Evolutionary conservation across 2,113 vertebrate genomes (phyloP), one percentile per base, ranked within the genome.

Genomic region (Bubo blakistoni): DNA sequence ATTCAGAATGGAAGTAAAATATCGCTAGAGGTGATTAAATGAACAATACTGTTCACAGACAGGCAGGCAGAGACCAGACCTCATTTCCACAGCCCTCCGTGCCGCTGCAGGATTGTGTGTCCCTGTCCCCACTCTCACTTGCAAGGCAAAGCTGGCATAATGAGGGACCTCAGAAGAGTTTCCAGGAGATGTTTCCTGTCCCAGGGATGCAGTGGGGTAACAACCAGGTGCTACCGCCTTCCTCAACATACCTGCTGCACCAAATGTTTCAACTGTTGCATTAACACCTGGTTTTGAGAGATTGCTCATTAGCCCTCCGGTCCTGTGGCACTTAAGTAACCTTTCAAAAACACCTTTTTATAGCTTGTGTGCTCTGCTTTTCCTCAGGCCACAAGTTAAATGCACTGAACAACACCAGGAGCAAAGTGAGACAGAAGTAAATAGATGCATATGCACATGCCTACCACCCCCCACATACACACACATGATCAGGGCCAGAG

Each of bases 311-410:
- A 95, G 84, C 85, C 81, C 82, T 40, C 44, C 42, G 65, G 70
- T 91, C 86, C 78, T 57, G 81, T 71, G 88, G 78, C 93, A 90
- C 66, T 94, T 20, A 87, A 82, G 69, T 40, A 92, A 95, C 78
- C 44, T 86, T 96, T 91, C 44, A 91, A 92, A 69, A 92, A 76
- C 70, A 85, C 86, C 70, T 73, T 85, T 95, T 92, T 82, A 89
- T 58, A 80, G 81, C 63, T 61, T 30, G 26, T 58, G 62, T 32
- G 86, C 66, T 94, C 91, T 94, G 92, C 42, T 94, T 92, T 94
- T 55, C 73, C 81, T 92, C 89, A 88, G 84, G 74, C 70, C 91
- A 88, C 77, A 71, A 91, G 81, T 81, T 18, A 96, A 94, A 81
- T 1, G 13, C 54, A 59, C 46, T 30, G 70, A 95, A 80, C 67